These are phyloP conservation scores for Tychaedon coryphoeus DNA, from an alignment of 2,113 vertebrate genomes.

Conservation along the genomic window DNA sequence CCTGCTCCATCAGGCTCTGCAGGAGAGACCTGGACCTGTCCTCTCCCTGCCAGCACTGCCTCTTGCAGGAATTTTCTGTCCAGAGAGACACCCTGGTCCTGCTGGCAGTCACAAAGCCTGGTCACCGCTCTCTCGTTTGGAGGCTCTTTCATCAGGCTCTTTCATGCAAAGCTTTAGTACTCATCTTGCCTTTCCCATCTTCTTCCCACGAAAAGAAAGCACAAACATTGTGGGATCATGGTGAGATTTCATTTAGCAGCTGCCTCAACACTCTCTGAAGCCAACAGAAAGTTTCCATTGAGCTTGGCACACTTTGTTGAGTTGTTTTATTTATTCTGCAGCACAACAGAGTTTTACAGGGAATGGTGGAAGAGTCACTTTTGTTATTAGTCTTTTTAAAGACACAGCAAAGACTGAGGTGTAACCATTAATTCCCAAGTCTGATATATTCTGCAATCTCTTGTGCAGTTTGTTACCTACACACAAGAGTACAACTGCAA, in stretches of 20 bases:
- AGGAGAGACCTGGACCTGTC: not conserved
- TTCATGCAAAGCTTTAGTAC: not conserved
- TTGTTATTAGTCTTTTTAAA: not conserved
- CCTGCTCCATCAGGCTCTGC: not conserved
- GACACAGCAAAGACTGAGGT: not conserved
- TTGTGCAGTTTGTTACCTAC: not conserved
- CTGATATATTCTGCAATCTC: not conserved
- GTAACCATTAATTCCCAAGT: not conserved
- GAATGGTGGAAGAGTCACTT: not conserved
- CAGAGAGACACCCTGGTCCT: not conserved
- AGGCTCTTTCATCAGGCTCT: not conserved
- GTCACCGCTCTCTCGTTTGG: not conserved
- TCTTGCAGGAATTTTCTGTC: not conserved
- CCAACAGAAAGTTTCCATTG: not conserved
- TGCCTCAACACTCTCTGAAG: not conserved
- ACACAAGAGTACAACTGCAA: not conserved
- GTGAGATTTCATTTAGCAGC: not conserved
- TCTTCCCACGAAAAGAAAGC: not conserved
- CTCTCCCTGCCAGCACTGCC: not conserved
- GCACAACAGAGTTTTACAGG: not conserved
- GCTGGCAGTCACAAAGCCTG: not conserved
- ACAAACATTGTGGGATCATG: not conserved
- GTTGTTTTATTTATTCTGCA: slow-evolving; percentile 25
- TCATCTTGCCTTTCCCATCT: not conserved
- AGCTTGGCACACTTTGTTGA: not conserved